A percentile compares a stretch with the other conserved stretches of the same genome.
These are phyloP conservation scores for Cassiopea andromeda DNA, from an alignment of 30 jellyfish, hydroid and myxozoan genomes.

Conservation along the genomic window DNA sequence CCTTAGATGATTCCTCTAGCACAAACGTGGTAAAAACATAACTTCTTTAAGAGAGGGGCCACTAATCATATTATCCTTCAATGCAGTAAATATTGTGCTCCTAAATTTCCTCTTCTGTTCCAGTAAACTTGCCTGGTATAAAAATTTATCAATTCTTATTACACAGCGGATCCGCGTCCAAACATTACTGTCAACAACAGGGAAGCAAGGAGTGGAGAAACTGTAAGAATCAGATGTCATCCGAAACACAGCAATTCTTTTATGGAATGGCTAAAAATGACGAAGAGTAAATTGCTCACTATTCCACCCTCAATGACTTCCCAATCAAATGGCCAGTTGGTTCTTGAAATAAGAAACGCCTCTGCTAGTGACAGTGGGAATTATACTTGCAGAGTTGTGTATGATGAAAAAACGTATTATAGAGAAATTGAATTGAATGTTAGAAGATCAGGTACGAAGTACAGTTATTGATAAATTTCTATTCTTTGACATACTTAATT, in stretches of 20 bases:
- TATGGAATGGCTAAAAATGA: constrained; percentile 49
- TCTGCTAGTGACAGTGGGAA: constrained; percentile 40
- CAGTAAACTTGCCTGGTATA: background rate
- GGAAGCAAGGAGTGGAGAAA: constrained; percentile 37
- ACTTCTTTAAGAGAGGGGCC: no score
- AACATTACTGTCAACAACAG: background rate
- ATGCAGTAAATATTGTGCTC: background rate
- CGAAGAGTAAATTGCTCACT: background rate
- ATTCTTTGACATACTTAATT: background rate
- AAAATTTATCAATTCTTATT: background rate
- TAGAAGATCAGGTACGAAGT: constrained; percentile 38
- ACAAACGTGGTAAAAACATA: no score
- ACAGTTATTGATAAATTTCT: background rate
- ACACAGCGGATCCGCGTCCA: constrained; percentile 1
- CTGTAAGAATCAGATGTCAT: constrained; percentile 31
- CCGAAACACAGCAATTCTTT: background rate
- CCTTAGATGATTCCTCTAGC: no score
- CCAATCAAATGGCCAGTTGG: background rate
- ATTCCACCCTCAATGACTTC: constrained; percentile 14
- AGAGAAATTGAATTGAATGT: constrained; percentile 14
- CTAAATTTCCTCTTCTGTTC: background rate
- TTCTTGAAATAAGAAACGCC: constrained; percentile 12
- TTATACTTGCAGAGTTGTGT: constrained; percentile 28
- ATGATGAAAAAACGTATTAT: background rate
- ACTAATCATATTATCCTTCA: no score